Percentiles rank a stretch among this genome's conserved stretches.
Conservation (phyloP, 2,888 invertebrate species). For the Xestia sexstrigata region DNA sequence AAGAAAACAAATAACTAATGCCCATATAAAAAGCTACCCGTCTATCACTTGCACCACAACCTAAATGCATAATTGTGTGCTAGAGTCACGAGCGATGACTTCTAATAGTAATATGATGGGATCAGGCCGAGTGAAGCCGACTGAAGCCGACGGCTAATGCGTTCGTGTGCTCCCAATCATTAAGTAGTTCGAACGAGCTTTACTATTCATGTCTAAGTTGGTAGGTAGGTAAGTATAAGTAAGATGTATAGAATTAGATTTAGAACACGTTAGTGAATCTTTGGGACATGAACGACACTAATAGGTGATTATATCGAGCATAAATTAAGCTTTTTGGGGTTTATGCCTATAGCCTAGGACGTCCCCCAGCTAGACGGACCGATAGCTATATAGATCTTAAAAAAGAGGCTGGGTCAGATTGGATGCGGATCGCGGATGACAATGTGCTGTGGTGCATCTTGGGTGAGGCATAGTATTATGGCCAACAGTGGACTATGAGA, state of each 20-base stretch:
- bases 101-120: conserved; percentile 77
- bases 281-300: conserved; percentile 6
- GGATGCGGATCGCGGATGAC: not conserved
- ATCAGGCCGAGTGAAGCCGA: conserved; percentile 57
- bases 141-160: conserved; percentile 63
- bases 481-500: not conserved
- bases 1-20: not conserved
- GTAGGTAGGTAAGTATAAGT: not conserved
- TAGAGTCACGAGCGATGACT: conserved; percentile 80
- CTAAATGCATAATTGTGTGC: conserved; percentile 75
- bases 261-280: not conserved
- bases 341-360: no score
- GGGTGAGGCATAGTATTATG: not conserved
- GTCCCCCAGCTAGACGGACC: not conserved
- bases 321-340: not conserved
- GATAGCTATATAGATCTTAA: no score
- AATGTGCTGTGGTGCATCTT: not conserved
- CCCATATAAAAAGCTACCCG: not conserved
- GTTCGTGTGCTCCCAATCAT: conserved; percentile 62
- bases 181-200: conserved; percentile 56
- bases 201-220: not conserved
- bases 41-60: conserved; percentile 63
- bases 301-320: no score
- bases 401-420: not conserved
- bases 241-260: not conserved